Base-by-base conservation (phyloP, 2,797 vertebrate species). In the Betta splendens region DNA sequence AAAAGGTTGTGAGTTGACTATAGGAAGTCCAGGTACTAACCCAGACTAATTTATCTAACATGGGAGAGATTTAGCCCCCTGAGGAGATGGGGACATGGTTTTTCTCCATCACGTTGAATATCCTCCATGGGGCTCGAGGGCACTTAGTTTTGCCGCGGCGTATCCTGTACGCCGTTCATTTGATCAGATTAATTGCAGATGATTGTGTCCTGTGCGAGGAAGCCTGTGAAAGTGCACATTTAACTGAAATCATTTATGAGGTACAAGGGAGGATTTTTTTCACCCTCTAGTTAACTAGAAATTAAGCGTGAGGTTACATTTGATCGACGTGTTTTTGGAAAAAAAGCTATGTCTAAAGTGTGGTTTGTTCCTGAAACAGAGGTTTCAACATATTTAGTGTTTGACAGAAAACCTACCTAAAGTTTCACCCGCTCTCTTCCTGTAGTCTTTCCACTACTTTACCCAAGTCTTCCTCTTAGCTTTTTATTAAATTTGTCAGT, bases 1-100 rank as follows among this genome's bases (percentile, higher is more conserved):
- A 97, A 95, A 98, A 94, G 93, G 87, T 89, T 88, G 83, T 36
- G 42, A 72, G 85, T 88, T 90, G 88, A 87, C 88, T 85, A 89
- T 87, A 87, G 88, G 87, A 89, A 89, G 88, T 89, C 85, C 88
- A 89, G 88, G 88, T 89, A 89, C 85, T 89, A 85, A 87, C 87
- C 84, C 85, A 85, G 87, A 82, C 88, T 89, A 89, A 89, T 89
- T 89, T 79, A 89, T 89, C 83, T 87, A 87, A 82, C 85, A 87
- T 89, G 87, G 85, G 82, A 82, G 85, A 85, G 85, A 83, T 89
- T 89, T 89, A 46, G 72, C 67, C 85, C 84, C 87, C 84, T 46
- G 63, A 89, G 85, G 88, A 88, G 78, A 81, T 6, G 79, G 84
- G 85, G 85, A 87, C 87, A 90, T 90, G 88, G 88, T 84, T 88